Conservation (phyloP, 2,888 invertebrate genomes). For the Eilema caniola region DNA sequence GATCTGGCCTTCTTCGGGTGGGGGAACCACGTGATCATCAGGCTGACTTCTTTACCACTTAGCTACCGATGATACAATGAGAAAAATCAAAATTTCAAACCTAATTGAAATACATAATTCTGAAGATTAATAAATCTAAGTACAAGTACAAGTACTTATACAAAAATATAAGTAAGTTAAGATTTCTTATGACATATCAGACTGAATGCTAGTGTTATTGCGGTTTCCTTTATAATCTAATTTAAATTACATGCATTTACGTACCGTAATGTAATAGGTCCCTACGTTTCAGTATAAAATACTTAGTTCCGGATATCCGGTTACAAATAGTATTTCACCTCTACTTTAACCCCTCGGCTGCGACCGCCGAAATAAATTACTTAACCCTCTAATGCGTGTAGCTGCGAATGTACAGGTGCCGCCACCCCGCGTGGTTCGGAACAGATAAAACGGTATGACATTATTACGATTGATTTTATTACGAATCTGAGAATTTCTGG, state of each 20-base stretch:
- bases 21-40: no score
- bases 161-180: no score
- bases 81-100: no score
- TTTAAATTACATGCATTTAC: neutral
- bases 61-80: no score
- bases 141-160: no score
- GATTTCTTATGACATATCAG: no score
- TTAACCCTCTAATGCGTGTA: constrained; percentile 60
- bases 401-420: constrained; percentile 40
- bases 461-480: constrained; percentile 3
- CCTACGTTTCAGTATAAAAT: neutral
- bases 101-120: no score
- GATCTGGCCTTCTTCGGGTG: no score
- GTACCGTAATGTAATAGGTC: no score
- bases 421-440: constrained; percentile 21
- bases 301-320: constrained; percentile 4
- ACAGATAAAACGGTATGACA: constrained; percentile 11
- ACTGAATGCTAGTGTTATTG: no score
- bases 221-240: neutral
- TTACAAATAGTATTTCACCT: neutral
- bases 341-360: constrained; percentile 33
- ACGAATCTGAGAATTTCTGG: neutral
- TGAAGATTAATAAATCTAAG: no score
- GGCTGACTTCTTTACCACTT: no score
- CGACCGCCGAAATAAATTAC: constrained; percentile 59